These are phyloP conservation scores for Drosophila tsacasi DNA, from an alignment of 1,140 invertebrate species.

Conservation along the genomic window DNA sequence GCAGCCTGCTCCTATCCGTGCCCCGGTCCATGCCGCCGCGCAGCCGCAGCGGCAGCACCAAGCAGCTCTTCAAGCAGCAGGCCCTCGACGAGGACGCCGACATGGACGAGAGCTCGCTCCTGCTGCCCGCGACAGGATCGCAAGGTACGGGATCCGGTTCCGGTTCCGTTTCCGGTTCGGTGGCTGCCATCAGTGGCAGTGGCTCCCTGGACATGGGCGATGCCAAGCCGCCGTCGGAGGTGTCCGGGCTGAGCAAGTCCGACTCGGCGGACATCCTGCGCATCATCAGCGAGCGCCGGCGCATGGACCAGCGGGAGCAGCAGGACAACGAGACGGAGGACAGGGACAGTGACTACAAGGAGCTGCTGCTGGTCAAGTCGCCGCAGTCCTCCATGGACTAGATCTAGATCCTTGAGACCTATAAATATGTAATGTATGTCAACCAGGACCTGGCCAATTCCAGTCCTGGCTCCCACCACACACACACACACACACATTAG, in stretches of 20 bases:
- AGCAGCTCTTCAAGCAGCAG: constrained; percentile 85
- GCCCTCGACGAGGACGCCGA: constrained; percentile 83
- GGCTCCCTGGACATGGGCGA: constrained; percentile 23
- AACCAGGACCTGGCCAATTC: background rate
- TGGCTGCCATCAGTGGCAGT: constrained; percentile 10
- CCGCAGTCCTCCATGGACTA: constrained; percentile 82
- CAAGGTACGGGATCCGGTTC: background rate
- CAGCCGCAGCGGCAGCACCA: constrained; percentile 84
- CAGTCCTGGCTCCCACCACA: background rate
- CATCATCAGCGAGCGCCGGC: constrained; percentile 82
- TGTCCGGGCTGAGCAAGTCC: constrained; percentile 59
- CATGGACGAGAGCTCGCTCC: constrained; percentile 80
- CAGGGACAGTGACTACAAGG: constrained; percentile 80
- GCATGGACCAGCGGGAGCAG: constrained; percentile 80
- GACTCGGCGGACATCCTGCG: constrained; percentile 83
- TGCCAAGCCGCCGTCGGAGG: constrained; percentile 1
- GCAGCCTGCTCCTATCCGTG: constrained; percentile 75
- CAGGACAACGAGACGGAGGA: constrained; percentile 38
- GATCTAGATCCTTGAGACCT: background rate
- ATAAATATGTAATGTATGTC: constrained; percentile 11
- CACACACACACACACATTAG: constrained; percentile 16
- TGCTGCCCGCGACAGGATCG: constrained; percentile 55
- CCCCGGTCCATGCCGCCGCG: constrained; percentile 82
- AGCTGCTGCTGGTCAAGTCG: constrained; percentile 80
- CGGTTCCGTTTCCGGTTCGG: constrained; percentile 15